Evolutionary conservation across 37 sponge, comb jelly and placozoan genomes (phyloP).

Genomic region (Lycopodina hypogea): DNA sequence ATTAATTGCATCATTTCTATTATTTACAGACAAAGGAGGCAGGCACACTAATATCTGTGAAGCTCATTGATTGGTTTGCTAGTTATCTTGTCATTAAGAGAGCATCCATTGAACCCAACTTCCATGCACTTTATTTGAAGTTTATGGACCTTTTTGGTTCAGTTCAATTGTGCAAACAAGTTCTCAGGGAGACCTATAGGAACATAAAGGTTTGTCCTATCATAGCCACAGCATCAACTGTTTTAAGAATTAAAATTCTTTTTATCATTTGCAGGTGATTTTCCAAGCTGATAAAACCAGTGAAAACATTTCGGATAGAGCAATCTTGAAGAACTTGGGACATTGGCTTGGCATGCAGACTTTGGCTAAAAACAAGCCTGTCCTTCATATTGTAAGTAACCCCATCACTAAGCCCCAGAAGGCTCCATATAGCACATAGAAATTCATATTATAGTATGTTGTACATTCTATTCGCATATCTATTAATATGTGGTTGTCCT

Average conservation of each 20-base stretch:
- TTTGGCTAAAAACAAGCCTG: conserved; percentile 89
- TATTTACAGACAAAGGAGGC: conserved; percentile 79
- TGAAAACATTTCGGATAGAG: conserved; percentile 84
- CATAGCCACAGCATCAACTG: not conserved
- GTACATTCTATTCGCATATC: too few species aligned
- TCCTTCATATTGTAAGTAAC: conserved; percentile 82
- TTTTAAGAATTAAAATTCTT: not conserved
- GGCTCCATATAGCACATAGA: too few species aligned
- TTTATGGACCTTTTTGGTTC: conserved; percentile 73
- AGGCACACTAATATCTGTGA: conserved; percentile 61
- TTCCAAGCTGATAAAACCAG: conserved; percentile 79
- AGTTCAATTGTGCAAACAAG: conserved; percentile 37
- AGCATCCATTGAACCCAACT: conserved; percentile 94
- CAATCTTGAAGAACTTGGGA: conserved; percentile 93
- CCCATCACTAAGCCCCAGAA: too few species aligned
- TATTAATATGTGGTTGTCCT: not conserved
- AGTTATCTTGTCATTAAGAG: conserved; percentile 91
- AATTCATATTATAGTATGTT: too few species aligned
- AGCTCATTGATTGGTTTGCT: conserved; percentile 89
- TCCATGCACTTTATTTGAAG: conserved; percentile 87
- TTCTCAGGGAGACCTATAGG: conserved; percentile 87
- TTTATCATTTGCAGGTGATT: conserved; percentile 59
- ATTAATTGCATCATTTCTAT: not conserved
- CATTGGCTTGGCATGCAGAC: conserved; percentile 95
- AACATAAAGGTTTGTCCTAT: conserved; percentile 84